Evolutionary conservation across 1,140 invertebrate species (phyloP), one percentile per base, ranked within the genome.

Genomic region (Protaetia brevitarsis): DNA sequence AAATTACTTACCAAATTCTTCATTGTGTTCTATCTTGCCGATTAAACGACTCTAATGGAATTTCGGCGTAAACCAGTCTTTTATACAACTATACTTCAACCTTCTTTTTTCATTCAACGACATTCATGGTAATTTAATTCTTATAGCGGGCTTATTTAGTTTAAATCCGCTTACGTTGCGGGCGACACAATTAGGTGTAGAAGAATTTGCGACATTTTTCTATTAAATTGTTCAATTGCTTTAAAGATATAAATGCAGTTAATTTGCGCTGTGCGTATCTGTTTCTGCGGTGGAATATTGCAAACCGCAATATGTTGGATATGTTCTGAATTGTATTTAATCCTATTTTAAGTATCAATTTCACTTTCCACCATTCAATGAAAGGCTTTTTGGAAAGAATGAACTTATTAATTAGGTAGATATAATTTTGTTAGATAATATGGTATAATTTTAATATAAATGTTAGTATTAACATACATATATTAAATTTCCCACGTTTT

Each of bases 101-200:
- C 7, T 23, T 23, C 41, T 51, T 51, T 51, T 34, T 51, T 51
- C 10, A 16, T 10, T 8, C 11, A 23, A 19, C 26, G 41, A 23
- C 41, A 51, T 51, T 51, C 41, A 51, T 51, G 41, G 41, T 51
- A 26, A 51, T 51, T 51, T 23, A 51, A 3, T 16, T 51, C 41
- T 51, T 51, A 34, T 51, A 6, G 7, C 21, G 19, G 19, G 26
- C 26, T 51, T 51, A 19, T 16, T 23, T 4, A 7, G 16, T 8
- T 0, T 10, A 51, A 51, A 51, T 51, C 41, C 41, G 41, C 26
- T 51, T 51, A 19, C 41, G 19, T 51, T 23, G n/a, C 13, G 5
- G 26, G 16, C n/a, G 16, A 37, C 16, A 16, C 16, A 51, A 51
- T 19, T 51, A 23, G 41, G 21, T 19, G 10, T 5, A 23, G 26